Percentiles rank a stretch among this genome's conserved stretches.
Evolutionary conservation across 2,797 vertebrate genomes (phyloP).

Genomic region (Ptychadena robeensis): DNA sequence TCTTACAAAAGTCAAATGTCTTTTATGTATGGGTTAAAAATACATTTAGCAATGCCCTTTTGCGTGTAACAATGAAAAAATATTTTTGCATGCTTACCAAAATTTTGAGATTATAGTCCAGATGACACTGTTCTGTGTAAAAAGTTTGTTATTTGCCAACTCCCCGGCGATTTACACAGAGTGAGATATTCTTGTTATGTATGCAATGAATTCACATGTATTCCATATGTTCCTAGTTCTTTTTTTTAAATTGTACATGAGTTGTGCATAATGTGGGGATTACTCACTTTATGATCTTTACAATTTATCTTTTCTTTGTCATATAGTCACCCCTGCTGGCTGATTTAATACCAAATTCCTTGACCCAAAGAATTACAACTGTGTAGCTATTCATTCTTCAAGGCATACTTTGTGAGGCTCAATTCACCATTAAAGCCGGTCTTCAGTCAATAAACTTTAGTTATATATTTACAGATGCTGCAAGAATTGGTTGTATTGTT

Average conservation of each 20-base stretch:
- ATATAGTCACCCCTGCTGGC: not conserved
- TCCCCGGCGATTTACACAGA: not conserved
- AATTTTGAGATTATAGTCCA: too few species aligned
- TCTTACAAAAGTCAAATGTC: too few species aligned
- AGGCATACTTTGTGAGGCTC: not conserved
- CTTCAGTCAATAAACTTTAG: not conserved
- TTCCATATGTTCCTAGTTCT: not conserved
- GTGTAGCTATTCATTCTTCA: not conserved
- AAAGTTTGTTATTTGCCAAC: not conserved
- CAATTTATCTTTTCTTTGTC: not conserved
- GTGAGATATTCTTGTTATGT: not conserved
- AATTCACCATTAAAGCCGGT: not conserved
- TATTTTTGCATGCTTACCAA: too few species aligned
- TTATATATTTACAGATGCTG: not conserved
- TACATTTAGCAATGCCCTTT: too few species aligned
- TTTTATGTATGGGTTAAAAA: too few species aligned
- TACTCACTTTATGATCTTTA: not conserved
- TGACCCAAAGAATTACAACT: not conserved
- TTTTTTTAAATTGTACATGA: not conserved
- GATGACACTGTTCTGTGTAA: too few species aligned
- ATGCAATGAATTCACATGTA: not conserved
- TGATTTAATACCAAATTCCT: not conserved
- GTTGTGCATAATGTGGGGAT: not conserved
- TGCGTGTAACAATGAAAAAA: too few species aligned
- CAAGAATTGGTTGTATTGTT: not conserved